Percentiles rank a stretch among this genome's conserved stretches.
Evolutionary conservation across 1,140 invertebrate genomes (phyloP).

Genomic region (Macrostomum lignano): DNA sequence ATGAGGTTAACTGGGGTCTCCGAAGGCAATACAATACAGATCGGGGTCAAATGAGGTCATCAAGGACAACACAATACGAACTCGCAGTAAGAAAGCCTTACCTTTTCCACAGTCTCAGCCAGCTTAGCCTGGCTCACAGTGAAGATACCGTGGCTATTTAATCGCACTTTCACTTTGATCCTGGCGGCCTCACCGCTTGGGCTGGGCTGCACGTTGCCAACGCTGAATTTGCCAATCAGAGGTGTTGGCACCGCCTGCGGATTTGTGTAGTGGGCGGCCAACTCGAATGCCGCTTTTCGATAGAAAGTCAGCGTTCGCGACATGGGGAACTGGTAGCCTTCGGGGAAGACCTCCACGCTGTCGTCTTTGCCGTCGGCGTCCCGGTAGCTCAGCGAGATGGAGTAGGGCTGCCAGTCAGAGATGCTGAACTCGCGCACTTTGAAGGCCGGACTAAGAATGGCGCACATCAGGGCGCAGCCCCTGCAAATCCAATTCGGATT

Average conservation of each 20-base stretch:
- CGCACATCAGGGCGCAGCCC: slow-evolving; percentile 61
- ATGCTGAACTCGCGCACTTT: slow-evolving; percentile 72
- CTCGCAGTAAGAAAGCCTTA: slow-evolving; percentile 8
- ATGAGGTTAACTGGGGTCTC: too few relatives aligned
- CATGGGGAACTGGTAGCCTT: slow-evolving; percentile 60
- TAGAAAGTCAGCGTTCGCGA: slow-evolving; percentile 75
- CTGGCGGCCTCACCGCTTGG: slow-evolving; percentile 60
- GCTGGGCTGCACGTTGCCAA: slow-evolving; percentile 49
- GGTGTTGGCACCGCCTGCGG: slow-evolving; percentile 20
- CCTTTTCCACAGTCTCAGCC: slow-evolving; percentile 38
- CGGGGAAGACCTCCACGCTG: slow-evolving; percentile 46
- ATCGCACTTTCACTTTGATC: slow-evolving; percentile 70
- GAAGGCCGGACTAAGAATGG: slow-evolving; percentile 78
- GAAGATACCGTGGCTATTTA: slow-evolving; percentile 72
- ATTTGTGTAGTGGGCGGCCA: slow-evolving; percentile 42
- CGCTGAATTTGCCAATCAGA: slow-evolving; percentile 40
- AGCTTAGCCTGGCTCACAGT: slow-evolving; percentile 51
- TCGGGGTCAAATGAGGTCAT: too few relatives aligned
- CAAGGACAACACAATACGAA: too few relatives aligned
- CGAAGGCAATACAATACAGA: too few relatives aligned
- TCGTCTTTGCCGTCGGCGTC: slow-evolving; percentile 27
- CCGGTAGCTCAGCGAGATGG: slow-evolving; percentile 38
- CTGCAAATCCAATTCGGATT: too few relatives aligned
- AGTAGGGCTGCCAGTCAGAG: slow-evolving; percentile 65
- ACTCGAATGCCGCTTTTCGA: slow-evolving; percentile 48